These are phyloP conservation scores for Drosophila punjabiensis DNA, from an alignment of 1,140 invertebrate species.

Conservation along the genomic window DNA sequence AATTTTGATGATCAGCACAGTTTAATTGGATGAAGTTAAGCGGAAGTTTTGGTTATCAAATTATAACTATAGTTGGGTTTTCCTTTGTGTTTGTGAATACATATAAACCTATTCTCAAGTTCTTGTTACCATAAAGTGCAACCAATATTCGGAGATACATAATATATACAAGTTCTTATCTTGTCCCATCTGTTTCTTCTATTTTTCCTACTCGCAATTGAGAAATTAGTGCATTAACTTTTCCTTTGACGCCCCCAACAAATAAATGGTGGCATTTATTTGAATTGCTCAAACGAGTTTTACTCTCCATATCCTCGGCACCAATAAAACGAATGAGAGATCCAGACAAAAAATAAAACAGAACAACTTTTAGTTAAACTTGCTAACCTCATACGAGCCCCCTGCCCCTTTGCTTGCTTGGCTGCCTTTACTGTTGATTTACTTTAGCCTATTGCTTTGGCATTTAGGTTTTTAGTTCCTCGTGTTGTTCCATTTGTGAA, in stretches of 20 bases:
- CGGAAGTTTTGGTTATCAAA: not conserved
- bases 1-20: conserved; percentile 26
- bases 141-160: not conserved
- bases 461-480: conserved; percentile 80
- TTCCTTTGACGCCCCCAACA: conserved; percentile 75
- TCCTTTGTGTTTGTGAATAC: not conserved
- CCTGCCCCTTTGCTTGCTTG: conserved; percentile 40
- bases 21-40: conserved; percentile 16
- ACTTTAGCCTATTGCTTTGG: conserved; percentile 81
- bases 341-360: conserved; percentile 42
- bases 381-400: conserved; percentile 42
- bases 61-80: not conserved
- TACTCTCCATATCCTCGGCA: conserved; percentile 42
- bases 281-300: conserved; percentile 78
- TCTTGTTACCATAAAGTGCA: conserved; percentile 5
- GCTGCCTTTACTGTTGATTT: conserved; percentile 74
- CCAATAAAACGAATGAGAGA: conserved; percentile 40
- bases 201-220: conserved; percentile 52
- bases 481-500: conserved; percentile 67
- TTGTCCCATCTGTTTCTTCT: not conserved
- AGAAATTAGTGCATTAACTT: conserved; percentile 81
- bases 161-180: not conserved
- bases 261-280: conserved; percentile 79
- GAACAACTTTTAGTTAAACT: conserved; percentile 73
- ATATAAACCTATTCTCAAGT: not conserved